These are phyloP conservation scores for Empidonax alnorum DNA, from an alignment of 2,113 vertebrate species.

Conservation along the genomic window DNA sequence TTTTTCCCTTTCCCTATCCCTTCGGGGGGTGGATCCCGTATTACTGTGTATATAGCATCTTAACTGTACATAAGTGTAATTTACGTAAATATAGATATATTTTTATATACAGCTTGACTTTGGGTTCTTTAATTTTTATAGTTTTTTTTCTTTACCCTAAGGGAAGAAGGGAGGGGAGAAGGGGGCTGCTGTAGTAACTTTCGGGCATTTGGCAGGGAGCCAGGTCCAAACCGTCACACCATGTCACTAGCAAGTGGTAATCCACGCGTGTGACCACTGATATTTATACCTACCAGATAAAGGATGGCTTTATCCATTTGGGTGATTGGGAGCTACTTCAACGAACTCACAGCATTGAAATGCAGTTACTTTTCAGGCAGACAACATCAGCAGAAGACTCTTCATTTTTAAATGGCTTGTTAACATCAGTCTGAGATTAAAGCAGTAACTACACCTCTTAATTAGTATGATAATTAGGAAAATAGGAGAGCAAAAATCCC, in stretches of 20 bases:
- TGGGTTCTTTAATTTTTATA: no score
- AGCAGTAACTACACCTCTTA: neutral
- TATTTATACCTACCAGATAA: neutral
- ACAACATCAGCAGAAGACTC: neutral
- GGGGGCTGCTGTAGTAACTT: no score
- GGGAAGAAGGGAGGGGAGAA: no score
- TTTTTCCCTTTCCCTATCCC: no score
- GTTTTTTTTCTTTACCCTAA: no score
- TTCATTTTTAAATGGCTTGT: neutral
- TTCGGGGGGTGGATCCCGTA: no score
- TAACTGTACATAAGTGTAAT: no score
- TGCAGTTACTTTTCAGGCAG: neutral
- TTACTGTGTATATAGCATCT: no score
- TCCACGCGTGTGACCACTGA: neutral
- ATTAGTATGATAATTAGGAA: neutral
- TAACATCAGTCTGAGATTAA: neutral
- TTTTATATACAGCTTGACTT: no score
- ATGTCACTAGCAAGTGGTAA: constrained; percentile 3
- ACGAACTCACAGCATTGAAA: neutral
- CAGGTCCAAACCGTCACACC: no score
- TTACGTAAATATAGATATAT: no score
- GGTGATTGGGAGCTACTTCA: neutral
- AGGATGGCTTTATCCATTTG: neutral
- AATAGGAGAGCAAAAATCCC: neutral
- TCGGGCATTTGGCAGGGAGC: no score